These are phyloP conservation scores for Camelus dromedarius DNA, from an alignment of 2,113 vertebrate species.

Conservation along the genomic window DNA sequence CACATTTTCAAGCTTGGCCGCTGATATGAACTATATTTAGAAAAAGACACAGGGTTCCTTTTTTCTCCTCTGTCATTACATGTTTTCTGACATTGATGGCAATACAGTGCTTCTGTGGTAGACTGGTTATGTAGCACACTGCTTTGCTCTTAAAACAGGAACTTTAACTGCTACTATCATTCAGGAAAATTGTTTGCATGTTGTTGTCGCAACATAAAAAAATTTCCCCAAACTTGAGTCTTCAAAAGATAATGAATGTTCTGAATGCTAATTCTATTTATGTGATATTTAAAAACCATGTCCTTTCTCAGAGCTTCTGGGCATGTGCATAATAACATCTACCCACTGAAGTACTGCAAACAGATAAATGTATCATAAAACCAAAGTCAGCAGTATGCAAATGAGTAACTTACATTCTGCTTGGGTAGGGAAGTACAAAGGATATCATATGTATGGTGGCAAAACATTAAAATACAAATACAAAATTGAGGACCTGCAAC, in stretches of 20 bases:
- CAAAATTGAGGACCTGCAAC: background rate
- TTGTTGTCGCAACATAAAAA: constrained; percentile 23
- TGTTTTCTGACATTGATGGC: constrained; percentile 51
- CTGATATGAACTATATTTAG: constrained; percentile 50
- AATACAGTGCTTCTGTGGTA: background rate
- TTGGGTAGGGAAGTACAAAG: background rate
- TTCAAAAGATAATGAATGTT: constrained; percentile 67
- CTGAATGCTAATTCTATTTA: constrained; percentile 73
- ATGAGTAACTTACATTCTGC: background rate
- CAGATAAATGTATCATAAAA: constrained; percentile 37
- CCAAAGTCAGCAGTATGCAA: constrained; percentile 22
- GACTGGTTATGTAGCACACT: background rate
- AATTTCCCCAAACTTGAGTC: background rate
- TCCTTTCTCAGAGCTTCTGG: constrained; percentile 57
- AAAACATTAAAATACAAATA: constrained; percentile 11
- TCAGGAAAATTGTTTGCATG: constrained; percentile 51
- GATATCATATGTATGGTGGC: background rate
- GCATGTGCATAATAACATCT: constrained; percentile 55
- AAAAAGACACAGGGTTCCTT: background rate
- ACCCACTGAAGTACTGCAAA: constrained; percentile 62
- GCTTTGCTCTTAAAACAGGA: constrained; percentile 59
- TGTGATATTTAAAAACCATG: constrained; percentile 75
- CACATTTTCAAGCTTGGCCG: constrained; percentile 15
- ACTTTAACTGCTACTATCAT: constrained; percentile 63
- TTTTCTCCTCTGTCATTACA: background rate